Evolutionary conservation across 2,797 vertebrate species (phyloP).

Genomic region (Enteromius argenteus): DNA sequence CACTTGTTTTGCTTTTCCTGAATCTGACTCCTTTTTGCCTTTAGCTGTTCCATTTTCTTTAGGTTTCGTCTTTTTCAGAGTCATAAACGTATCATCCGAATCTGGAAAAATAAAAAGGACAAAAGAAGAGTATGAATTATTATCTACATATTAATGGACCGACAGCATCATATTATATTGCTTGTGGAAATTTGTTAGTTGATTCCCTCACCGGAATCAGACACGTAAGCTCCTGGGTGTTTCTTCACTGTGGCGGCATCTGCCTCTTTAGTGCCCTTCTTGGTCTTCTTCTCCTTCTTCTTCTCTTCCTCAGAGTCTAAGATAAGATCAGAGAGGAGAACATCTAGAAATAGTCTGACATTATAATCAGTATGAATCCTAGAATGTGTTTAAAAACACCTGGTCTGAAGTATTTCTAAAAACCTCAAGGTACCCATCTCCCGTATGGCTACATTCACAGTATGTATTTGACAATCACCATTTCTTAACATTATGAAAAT

Average conservation of each 20-base stretch:
- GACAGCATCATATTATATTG: background rate
- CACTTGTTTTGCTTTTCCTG: conserved; percentile 52
- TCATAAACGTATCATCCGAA: conserved; percentile 87
- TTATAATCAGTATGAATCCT: background rate
- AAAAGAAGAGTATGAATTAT: background rate
- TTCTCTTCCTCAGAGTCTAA: conserved; percentile 70
- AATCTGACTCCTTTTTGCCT: conserved; percentile 39
- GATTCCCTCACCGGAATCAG: conserved; percentile 88
- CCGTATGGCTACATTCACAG: background rate
- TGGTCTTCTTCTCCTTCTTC: conserved; percentile 76
- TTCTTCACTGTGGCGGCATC: conserved; percentile 73
- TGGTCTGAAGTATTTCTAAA: background rate
- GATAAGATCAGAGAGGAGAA: background rate
- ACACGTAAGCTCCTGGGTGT: conserved; percentile 88
- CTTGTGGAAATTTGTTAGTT: background rate
- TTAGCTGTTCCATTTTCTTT: conserved; percentile 80
- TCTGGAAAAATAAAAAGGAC: conserved; percentile 72
- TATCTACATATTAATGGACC: background rate
- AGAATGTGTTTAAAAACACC: background rate
- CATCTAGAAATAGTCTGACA: background rate
- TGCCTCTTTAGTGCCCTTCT: conserved; percentile 81
- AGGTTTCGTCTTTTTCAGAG: conserved; percentile 78
- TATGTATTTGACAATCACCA: background rate
- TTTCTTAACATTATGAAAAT: background rate
- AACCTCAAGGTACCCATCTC: background rate